These are phyloP conservation scores for Enteromius fasciolatus DNA, from an alignment of 2,797 vertebrate species.

Conservation along the genomic window DNA sequence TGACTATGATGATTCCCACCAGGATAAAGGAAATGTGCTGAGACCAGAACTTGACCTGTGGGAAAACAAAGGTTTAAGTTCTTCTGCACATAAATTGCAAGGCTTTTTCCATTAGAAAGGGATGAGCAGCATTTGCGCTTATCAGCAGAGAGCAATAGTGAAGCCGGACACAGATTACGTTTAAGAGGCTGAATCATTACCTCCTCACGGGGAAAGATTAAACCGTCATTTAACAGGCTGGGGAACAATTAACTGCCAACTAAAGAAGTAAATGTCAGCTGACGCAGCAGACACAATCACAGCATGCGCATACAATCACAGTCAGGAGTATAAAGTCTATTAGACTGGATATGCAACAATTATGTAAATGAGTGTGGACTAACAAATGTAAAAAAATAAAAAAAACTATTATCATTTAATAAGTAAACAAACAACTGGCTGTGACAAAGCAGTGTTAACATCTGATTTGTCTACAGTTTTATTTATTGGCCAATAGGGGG, in stretches of 20 bases:
- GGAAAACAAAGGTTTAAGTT: slow-evolving; percentile 47
- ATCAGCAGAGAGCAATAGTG: slow-evolving; percentile 8
- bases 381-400: background rate
- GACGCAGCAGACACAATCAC: slow-evolving; percentile 25
- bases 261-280: slow-evolving; percentile 56
- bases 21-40: slow-evolving; percentile 99
- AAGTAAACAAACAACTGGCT: background rate
- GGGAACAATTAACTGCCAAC: slow-evolving; percentile 60
- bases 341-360: background rate
- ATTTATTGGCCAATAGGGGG: slow-evolving; percentile 13
- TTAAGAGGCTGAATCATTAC: slow-evolving; percentile 40
- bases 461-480: background rate
- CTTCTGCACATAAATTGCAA: slow-evolving; percentile 11
- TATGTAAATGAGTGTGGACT: background rate
- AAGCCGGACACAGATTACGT: slow-evolving; percentile 34
- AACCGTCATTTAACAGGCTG: slow-evolving; percentile 37
- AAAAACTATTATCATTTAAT: background rate
- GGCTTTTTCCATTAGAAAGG: slow-evolving; percentile 23
- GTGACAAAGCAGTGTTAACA: background rate
- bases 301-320: background rate
- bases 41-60: slow-evolving; percentile 98
- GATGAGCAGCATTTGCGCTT: slow-evolving; percentile 29
- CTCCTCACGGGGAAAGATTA: slow-evolving; percentile 34
- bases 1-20: slow-evolving; percentile 98
- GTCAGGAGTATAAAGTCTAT: slow-evolving; percentile 39